phyloP scores from a whole-genome alignment of 2,113 vertebrate genomes.

The Atlantisia rogersi region DNA sequence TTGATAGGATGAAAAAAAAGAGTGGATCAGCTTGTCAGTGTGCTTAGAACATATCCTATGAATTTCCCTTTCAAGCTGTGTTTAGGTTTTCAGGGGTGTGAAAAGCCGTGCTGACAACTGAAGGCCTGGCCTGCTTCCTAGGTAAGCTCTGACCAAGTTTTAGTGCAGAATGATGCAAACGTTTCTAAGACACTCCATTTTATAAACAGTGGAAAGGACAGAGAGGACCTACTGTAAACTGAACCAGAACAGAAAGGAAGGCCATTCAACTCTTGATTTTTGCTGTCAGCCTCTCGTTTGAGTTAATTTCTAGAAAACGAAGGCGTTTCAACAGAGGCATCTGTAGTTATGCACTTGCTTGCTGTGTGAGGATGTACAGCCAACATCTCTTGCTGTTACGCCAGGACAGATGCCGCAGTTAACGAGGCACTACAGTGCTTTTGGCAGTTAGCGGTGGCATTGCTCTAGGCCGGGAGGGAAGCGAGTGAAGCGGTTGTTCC shows the following conservation, averaged over 20 bases:
- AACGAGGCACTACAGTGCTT: not conserved
- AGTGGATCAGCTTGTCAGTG: not conserved
- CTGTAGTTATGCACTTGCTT: not conserved
- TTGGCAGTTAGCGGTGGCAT: not conserved
- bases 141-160: not conserved
- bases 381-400: fast-evolving
- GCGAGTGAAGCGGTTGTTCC: not conserved
- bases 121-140: not conserved
- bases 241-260: not conserved
- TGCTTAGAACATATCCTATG: not conserved
- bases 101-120: not conserved
- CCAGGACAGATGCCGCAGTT: not conserved
- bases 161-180: not conserved
- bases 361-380: not conserved
- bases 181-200: not conserved
- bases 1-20: not conserved
- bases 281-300: not conserved
- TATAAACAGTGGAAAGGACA: not conserved
- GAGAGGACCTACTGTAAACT: not conserved
- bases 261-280: not conserved
- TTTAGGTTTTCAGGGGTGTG: not conserved
- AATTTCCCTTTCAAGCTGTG: not conserved
- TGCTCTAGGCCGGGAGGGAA: not conserved
- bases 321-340: not conserved
- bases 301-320: fast-evolving